phyloP scores from a whole-genome alignment of 1,140 invertebrate species.

The Coptotermes formosanus region DNA sequence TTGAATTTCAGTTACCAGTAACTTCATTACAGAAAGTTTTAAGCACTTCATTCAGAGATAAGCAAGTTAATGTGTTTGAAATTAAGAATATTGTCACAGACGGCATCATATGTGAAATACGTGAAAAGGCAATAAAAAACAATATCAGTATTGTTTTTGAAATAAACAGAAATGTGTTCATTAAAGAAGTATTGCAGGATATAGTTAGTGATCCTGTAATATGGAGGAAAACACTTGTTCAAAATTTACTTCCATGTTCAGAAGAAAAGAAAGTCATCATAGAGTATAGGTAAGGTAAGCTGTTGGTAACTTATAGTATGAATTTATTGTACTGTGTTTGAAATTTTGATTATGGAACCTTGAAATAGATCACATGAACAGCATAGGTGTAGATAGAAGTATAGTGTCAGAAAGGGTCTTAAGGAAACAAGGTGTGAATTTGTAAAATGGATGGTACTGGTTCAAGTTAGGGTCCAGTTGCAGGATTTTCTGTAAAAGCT shows the following conservation, averaged over 20 bases:
- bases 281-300: constrained; percentile 66
- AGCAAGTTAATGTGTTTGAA: constrained; percentile 6
- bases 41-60: not conserved
- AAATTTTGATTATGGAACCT: no score
- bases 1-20: constrained; percentile 21
- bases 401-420: no score
- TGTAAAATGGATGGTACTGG: no score
- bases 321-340: no score
- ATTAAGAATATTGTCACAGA: constrained; percentile 41
- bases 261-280: constrained; percentile 61
- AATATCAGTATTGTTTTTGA: constrained; percentile 38
- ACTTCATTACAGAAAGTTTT: not conserved
- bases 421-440: no score
- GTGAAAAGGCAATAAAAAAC: constrained; percentile 38
- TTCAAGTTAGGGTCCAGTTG: no score
- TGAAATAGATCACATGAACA: no score
- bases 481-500: no score
- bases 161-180: constrained; percentile 44
- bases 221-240: constrained; percentile 29
- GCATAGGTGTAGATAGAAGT: no score
- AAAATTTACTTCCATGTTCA: constrained; percentile 28
- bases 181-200: constrained; percentile 45
- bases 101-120: constrained; percentile 44
- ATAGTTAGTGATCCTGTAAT: not conserved
- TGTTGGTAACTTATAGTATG: no score